Base-by-base conservation (phyloP, 2,888 invertebrate species). In the Muscina levida region DNA sequence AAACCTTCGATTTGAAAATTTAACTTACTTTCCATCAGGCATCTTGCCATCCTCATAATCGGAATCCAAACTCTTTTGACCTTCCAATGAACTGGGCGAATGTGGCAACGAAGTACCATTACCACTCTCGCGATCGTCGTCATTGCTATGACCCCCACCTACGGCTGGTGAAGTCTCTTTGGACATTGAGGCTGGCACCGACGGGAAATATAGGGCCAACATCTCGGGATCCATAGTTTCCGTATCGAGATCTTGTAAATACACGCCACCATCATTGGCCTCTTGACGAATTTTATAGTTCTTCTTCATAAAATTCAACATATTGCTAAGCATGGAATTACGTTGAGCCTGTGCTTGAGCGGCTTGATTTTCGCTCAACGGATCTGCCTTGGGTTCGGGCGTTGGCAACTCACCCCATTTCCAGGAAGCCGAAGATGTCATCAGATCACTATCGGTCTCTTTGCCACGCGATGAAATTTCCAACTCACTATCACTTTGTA, bases 71-170 rank as follows among this genome's bases (percentile, higher is more conserved):
- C 94, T 94, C 86, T 94, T 94, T 13, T 92, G 92, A 22, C 96
- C 96, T 85, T 96, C 97, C 77, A 96, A 94, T 82, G 97, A 97
- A 86, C 96, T 95, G 17, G 97, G 97, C 65, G 98, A 98, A 89
- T 98, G 97, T 8, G 98, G 97, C 85, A 98, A 91, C 68, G 98
- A 98, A 46, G 97, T 96, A 51, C 98, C 98, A 90, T 97, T 97
- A 82, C 98, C 98, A 80, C 98, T 98, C 91, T 98, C 98, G 84
- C 95, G 95, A 92, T 98, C 98, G 89, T 97, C 97, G 85, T 98
- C 97, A 81, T 95, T 84, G 24, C 77, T 72, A 10, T 77, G 6
- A n/a, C 24, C 15, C 5, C 44, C 26, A 24, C 51, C 62, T n/a
- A 71, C 72, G 1, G 80, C 74, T 19, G 77, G n/a, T 15, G 80